A percentile compares a stretch with the other conserved stretches of the same genome.
phyloP scores from a whole-genome alignment of 23 tunicate species.

The Ciona savignyi region DNA sequence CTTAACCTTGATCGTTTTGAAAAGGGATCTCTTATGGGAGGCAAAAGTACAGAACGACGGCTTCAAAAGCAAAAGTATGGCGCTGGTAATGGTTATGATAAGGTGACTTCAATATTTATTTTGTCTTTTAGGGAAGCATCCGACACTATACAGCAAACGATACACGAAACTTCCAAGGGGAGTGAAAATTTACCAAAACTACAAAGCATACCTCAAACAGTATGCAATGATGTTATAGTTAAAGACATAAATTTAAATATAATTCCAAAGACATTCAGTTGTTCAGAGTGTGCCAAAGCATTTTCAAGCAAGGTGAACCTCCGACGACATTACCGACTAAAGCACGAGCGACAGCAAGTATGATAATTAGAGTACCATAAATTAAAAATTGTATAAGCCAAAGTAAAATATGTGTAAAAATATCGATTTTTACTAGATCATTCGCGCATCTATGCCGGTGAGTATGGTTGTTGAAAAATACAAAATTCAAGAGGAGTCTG shows the following conservation, averaged over 20 bases:
- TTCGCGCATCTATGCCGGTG: conserved; percentile 48
- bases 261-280: too few species aligned
- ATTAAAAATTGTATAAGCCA: not conserved
- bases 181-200: too few species aligned
- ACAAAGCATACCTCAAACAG: too few species aligned
- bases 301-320: conserved; percentile 62
- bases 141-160: too few species aligned
- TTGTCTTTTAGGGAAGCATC: too few species aligned
- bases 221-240: too few species aligned
- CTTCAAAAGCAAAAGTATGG: not conserved
- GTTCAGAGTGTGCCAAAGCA: conserved; percentile 62
- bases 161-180: too few species aligned
- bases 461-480: conserved; percentile 85
- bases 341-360: conserved; percentile 75
- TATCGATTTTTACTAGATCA: conserved; percentile 22
- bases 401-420: too few species aligned
- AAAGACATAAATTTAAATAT: too few species aligned
- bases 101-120: too few species aligned
- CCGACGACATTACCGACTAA: conserved; percentile 55
- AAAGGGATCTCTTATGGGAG: conserved; percentile 75
- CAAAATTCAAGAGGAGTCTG: conserved; percentile 51
- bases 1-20: conserved; percentile 63
- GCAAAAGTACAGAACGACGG: conserved; percentile 1
- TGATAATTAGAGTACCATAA: not conserved
- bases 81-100: too few species aligned